Conservation (phyloP, 2,113 vertebrate species). For the Melanerpes aurifrons region DNA sequence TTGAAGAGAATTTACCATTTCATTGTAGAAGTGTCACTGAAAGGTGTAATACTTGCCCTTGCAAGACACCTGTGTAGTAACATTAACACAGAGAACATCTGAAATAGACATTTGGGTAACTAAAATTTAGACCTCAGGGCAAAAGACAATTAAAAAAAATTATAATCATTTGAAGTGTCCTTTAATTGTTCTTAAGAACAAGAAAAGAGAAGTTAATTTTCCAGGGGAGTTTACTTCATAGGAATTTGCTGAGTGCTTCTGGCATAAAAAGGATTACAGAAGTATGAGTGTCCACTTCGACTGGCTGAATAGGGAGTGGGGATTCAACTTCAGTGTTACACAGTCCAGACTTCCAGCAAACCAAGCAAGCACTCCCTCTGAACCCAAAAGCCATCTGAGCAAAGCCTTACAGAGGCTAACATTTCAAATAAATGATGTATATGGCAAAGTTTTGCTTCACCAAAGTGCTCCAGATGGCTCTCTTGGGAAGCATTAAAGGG, state of each 20-base stretch:
- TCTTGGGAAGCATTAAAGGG: not conserved
- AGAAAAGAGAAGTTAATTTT: not conserved
- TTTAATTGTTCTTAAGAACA: not conserved
- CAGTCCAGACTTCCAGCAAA: constrained; percentile 11
- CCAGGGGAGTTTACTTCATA: not conserved
- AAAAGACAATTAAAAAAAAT: not conserved
- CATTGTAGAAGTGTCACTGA: not conserved
- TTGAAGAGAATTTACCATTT: not conserved
- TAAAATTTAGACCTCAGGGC: not conserved
- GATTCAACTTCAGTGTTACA: not conserved
- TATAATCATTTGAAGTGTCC: not conserved
- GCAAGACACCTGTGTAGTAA: not conserved
- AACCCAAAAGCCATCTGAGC: not conserved
- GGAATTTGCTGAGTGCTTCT: not conserved
- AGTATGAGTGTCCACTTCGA: not conserved
- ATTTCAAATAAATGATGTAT: not conserved
- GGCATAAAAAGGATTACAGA: not conserved
- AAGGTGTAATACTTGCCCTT: not conserved
- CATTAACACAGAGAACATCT: not conserved
- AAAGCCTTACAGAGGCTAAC: not conserved
- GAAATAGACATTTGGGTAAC: not conserved
- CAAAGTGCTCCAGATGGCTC: constrained; percentile 8
- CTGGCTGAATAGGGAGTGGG: not conserved
- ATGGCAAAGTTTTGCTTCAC: not conserved
- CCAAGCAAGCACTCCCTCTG: not conserved